phyloP scores from a whole-genome alignment of 2,888 invertebrate genomes.

The Drosophila melanosoma region DNA sequence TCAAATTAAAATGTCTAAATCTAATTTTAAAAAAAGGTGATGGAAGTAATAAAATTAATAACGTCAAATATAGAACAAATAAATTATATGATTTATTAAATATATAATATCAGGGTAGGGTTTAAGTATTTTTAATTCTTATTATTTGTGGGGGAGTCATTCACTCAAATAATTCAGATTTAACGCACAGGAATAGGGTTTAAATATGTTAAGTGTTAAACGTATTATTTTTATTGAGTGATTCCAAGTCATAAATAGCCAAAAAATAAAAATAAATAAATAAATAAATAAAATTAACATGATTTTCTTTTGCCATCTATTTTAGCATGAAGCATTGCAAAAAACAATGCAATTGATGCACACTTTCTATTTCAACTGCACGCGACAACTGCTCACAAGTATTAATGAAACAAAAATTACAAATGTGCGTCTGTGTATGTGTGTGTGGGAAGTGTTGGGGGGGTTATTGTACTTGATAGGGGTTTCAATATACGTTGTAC shows the following conservation, averaged over 20 bases:
- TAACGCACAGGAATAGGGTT: neutral
- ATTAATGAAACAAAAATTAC: conserved; percentile 23
- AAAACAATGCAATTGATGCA: conserved; percentile 73
- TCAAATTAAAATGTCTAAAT: neutral
- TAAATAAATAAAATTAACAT: neutral
- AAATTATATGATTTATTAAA: neutral
- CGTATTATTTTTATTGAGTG: neutral
- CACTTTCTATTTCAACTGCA: conserved; percentile 73
- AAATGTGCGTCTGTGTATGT: neutral
- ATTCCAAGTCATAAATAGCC: neutral
- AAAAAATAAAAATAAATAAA: neutral
- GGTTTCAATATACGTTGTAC: conserved; percentile 27
- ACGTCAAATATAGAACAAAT: neutral
- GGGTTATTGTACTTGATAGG: conserved; percentile 44
- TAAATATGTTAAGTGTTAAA: neutral
- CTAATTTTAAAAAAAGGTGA: neutral
- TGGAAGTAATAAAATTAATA: neutral
- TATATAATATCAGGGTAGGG: neutral
- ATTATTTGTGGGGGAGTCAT: neutral
- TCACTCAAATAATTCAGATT: neutral
- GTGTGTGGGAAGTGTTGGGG: conserved; percentile 7
- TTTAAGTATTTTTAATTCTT: neutral
- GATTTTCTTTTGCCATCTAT: conserved; percentile 1
- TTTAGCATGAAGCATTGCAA: conserved; percentile 30
- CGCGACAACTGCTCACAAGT: conserved; percentile 60